Percentiles rank a stretch among this genome's conserved stretches.
Evolutionary conservation across 2,888 invertebrate species (phyloP).

Genomic region (Ecdyonurus torrentis): DNA sequence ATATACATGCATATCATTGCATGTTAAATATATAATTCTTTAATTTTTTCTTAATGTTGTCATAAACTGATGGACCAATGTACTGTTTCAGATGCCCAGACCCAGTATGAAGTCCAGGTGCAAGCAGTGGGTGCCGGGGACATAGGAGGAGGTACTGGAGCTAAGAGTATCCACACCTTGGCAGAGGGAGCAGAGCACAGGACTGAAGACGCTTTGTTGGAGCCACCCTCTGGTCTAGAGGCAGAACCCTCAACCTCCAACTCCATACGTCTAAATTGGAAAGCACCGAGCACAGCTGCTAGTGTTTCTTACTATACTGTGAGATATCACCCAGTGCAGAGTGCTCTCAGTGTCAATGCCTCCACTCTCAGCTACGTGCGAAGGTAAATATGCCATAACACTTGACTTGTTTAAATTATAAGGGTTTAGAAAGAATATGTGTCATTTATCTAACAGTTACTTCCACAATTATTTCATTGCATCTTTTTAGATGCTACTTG

Average conservation of each 20-base stretch:
- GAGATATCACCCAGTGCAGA: constrained; percentile 31
- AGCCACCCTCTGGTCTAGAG: constrained; percentile 29
- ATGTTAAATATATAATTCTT: no score
- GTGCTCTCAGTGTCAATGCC: constrained; percentile 14
- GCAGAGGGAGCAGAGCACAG: constrained; percentile 7
- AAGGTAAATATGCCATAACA: constrained; percentile 6
- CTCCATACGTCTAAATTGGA: constrained; percentile 36
- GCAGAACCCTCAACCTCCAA: constrained; percentile 31
- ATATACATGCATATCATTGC: no score
- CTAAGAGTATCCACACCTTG: constrained; percentile 18
- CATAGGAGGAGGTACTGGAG: constrained; percentile 16
- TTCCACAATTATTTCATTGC: no score
- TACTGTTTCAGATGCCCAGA: constrained; percentile 20
- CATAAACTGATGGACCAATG: no score
- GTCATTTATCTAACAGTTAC: no score
- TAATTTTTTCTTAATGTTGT: no score
- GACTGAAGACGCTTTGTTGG: constrained; percentile 9
- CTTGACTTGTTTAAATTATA: neutral
- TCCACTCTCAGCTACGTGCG: constrained; percentile 13
- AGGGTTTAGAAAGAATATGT: no score
- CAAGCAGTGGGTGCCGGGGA: neutral
- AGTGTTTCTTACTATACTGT: constrained; percentile 30
- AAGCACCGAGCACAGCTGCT: constrained; percentile 17
- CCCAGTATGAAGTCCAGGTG: constrained; percentile 22
- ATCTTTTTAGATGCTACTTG: no score